Evolutionary conservation across 2,797 vertebrate genomes (phyloP), one percentile per base, ranked within the genome.

Genomic region (Chromobotia macracanthus): DNA sequence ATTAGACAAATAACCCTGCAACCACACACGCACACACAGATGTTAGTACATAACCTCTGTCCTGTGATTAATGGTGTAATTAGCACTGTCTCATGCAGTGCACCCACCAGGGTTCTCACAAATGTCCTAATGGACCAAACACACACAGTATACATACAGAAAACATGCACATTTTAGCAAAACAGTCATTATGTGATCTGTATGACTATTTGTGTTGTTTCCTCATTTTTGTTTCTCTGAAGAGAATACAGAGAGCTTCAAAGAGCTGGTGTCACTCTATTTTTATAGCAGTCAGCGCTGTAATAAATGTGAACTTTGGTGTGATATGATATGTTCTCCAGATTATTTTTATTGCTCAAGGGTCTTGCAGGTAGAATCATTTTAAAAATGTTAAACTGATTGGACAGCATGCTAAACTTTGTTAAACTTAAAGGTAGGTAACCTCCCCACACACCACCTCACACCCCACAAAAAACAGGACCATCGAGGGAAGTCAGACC

Each of bases 31-130:
- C 35, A 23, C 38, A 46, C 38, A 50, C 64, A 28, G 50, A 61
- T 72, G 63, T 83, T 69, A 83, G 82, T 55, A 68, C 11, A 18
- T 69, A 72, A 82, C 76, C 66, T 60, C 31, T 35, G 35, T 67
- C 79, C 75, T 83, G 87, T 89, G 82, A 79, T 87, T 84, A 86
- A 82, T 38, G 56, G 28, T 84, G 82, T 88, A 86, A 92, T 91
- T 89, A 90, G 81, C 81, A 23, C 58, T 44, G 75, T 88, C 79
- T 79, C 81, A 78, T 46, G 81, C 56, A 83, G 58, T 63, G 60
- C 58, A 38, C 41, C 50, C 79, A 84, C 77, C 63, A 68, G 19
- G 67, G 48, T 10, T 67, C 44, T 79, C 73, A 67, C 46, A 82
- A 71, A 44, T 50, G 72, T 72, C 53, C 82, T 87, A 89, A 90